These are phyloP conservation scores for Laterallus jamaicensis DNA, from an alignment of 2,113 vertebrate species.

Conservation along the genomic window DNA sequence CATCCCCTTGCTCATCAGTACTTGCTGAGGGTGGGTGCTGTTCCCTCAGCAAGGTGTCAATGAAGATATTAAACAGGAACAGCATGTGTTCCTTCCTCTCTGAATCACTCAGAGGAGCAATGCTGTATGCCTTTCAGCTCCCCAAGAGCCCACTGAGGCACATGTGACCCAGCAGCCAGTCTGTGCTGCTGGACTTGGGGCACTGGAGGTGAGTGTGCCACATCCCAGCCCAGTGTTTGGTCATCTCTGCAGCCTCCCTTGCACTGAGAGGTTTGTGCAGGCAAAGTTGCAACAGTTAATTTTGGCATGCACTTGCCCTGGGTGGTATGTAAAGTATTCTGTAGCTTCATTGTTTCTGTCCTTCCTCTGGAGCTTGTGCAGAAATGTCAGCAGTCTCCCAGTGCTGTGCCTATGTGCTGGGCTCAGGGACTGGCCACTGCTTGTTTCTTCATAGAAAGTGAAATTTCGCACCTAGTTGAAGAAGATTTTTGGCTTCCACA, in stretches of 20 bases:
- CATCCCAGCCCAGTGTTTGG: neutral
- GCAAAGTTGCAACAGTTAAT: slow-evolving; percentile 41
- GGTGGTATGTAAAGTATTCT: slow-evolving; percentile 55
- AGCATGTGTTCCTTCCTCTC: neutral
- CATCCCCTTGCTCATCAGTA: too few species aligned
- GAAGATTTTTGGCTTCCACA: neutral
- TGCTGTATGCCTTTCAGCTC: fast-evolving
- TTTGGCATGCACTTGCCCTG: slow-evolving; percentile 46
- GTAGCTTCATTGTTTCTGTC: slow-evolving; percentile 48
- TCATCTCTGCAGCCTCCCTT: neutral
- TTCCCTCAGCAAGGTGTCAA: too few species aligned
- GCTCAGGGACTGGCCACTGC: neutral
- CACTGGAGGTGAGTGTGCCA: neutral
- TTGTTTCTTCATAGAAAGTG: neutral
- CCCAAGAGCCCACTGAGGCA: fast-evolving
- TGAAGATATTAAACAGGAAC: too few species aligned
- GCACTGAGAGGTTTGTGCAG: neutral
- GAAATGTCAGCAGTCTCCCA: slow-evolving; percentile 24
- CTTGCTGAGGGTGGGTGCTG: too few species aligned
- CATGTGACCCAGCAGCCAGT: fast-evolving
- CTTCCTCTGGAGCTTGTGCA: slow-evolving; percentile 36
- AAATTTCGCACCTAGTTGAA: neutral
- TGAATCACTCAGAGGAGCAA: neutral
- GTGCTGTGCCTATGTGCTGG: neutral
- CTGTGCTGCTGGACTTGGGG: neutral